Base-by-base conservation (phyloP, 2,797 vertebrate genomes). In the Manis javanica region DNA sequence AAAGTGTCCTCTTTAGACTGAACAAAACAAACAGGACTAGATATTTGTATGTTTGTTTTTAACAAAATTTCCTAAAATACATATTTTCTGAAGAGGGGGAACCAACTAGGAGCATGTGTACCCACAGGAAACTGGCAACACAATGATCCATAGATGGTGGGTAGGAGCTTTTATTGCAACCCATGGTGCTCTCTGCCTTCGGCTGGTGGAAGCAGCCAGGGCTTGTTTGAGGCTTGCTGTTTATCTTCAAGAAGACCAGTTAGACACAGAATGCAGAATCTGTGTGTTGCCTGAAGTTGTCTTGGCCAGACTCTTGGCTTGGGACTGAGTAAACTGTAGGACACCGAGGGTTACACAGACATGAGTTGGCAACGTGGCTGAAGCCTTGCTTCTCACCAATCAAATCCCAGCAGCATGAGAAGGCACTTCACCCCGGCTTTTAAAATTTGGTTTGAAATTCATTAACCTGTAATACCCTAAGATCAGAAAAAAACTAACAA, bases 391-490 rank as follows among this genome's bases (percentile, higher is more conserved):
- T 95, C 69, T 68, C 16, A 10, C 42, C 63, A 77, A 46, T 19
- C 26, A 87, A 66, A 83, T 74, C 12, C 24, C 37, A 81, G 66
- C 29, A 90, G 16, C 64, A 77, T 51, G 3, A 7, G 14, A 79
- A 14, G 13, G 7, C n/a, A 61, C 3, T 81, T 64, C 26, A 55
- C 55, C 29, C 69, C 15, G 26, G 51, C 29, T 90, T 90, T 74
- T 82, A 3, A 84, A 57, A 66, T 84, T 84, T 94, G 39, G 2
- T 96, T 95, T 93, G 66, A 78, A 46, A 74, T 91, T 37, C 96
- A 81, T 81, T 89, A 83, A 55, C 18, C 83, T 59, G 11, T 55
- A 81, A 68, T 51, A 59, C 8, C 59, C 7, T 19, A 90, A 39
- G 8, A 78, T 7, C 16, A 75, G 42, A 37, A 46, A 37, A 34